Evolutionary conservation across 2,797 vertebrate genomes (phyloP).

Genomic region (Enteromius afrohamiltoni): DNA sequence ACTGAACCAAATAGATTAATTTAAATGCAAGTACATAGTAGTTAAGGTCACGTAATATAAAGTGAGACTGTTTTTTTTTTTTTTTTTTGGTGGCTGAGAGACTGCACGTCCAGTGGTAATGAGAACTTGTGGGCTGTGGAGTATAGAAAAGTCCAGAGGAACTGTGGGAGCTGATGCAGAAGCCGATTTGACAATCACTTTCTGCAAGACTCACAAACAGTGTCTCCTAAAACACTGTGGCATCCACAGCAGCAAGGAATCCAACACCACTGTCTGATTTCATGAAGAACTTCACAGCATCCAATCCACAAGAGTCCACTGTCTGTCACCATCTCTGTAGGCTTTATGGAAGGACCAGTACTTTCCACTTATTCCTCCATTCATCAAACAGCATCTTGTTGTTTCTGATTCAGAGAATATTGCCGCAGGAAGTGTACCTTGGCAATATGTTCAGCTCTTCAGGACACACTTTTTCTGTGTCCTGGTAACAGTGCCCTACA

Average conservation of each 20-base stretch:
- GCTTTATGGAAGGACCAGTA: neutral
- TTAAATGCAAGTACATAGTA: too few relatives aligned
- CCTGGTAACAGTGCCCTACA: slow-evolving; percentile 11
- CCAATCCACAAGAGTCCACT: neutral
- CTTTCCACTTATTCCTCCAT: slow-evolving; percentile 1
- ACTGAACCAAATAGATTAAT: too few relatives aligned
- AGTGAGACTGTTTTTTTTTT: too few relatives aligned
- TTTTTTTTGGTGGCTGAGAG: neutral
- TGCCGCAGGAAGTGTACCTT: neutral
- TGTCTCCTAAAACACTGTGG: neutral
- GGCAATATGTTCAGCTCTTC: neutral
- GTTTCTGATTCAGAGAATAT: neutral
- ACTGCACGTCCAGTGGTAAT: neutral
- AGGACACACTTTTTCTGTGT: neutral
- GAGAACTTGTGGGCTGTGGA: neutral
- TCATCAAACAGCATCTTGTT: neutral
- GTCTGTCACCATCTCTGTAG: slow-evolving; percentile 8
- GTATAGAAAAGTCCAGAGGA: neutral
- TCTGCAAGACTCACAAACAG: neutral
- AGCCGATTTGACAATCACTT: neutral
- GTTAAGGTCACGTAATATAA: too few relatives aligned
- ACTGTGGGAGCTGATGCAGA: slow-evolving; percentile 6
- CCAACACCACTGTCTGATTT: slow-evolving; percentile 5
- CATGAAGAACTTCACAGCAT: neutral
- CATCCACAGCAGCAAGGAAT: neutral